These are phyloP conservation scores for Nematopogon swammerdamellus DNA, from an alignment of 2,888 invertebrate genomes.

Conservation along the genomic window DNA sequence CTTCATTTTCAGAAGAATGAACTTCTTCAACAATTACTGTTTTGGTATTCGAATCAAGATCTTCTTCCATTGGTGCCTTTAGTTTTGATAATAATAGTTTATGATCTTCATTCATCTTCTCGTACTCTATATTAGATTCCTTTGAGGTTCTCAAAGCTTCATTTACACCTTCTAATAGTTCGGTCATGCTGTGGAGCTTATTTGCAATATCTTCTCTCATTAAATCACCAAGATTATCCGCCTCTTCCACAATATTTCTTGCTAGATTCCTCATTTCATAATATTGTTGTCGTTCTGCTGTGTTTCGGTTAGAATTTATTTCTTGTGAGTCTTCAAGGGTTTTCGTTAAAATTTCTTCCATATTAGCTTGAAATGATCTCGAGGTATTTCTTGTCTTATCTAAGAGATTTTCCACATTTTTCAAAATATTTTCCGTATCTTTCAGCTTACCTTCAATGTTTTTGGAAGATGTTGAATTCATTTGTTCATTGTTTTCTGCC, in stretches of 20 bases:
- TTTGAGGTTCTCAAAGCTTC: constrained; percentile 39
- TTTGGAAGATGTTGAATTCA: neutral
- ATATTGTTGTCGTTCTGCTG: constrained; percentile 32
- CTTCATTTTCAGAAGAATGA: constrained; percentile 7
- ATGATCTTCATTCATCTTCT: constrained; percentile 31
- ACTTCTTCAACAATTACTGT: no score
- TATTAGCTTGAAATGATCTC: constrained; percentile 28
- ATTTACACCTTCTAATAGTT: constrained; percentile 43
- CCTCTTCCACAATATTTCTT: constrained; percentile 39
- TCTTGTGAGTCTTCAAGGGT: constrained; percentile 30
- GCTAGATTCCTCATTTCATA: constrained; percentile 41
- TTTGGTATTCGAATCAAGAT: no score
- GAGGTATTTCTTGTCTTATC: constrained; percentile 10
- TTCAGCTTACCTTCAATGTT: constrained; percentile 7
- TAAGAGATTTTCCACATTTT: constrained; percentile 3
- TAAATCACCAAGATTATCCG: constrained; percentile 40
- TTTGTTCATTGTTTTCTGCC: constrained; percentile 1
- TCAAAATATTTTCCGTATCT: constrained; percentile 7
- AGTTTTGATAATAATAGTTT: constrained; percentile 9
- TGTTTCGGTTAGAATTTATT: constrained; percentile 21
- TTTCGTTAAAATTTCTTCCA: constrained; percentile 30
- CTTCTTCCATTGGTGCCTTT: neutral
- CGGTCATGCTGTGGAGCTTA: constrained; percentile 47
- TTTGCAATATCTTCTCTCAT: constrained; percentile 47
- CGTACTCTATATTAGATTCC: constrained; percentile 34